phyloP scores from a whole-genome alignment of 2,113 vertebrate species.

The Porphyrio hochstetteri region DNA sequence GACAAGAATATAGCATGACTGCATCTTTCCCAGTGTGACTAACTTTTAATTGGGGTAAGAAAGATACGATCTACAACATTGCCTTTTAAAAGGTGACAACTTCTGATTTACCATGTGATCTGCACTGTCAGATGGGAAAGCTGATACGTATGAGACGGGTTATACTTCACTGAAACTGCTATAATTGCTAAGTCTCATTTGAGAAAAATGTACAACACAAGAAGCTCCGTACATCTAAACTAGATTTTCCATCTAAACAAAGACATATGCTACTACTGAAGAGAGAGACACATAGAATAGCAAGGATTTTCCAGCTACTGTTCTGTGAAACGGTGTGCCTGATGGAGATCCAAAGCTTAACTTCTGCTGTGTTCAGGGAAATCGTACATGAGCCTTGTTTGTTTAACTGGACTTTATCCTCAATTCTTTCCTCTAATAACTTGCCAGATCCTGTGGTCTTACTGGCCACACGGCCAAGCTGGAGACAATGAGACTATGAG shows the following conservation, averaged over 20 bases:
- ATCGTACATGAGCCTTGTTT: not conserved
- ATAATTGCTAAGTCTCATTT: not conserved
- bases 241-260: not conserved
- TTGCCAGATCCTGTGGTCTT: not conserved
- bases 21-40: not conserved
- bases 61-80: not conserved
- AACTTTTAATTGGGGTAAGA: not conserved
- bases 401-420: not conserved
- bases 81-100: not conserved
- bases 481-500: not conserved
- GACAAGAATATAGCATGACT: not conserved
- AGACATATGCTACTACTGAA: not conserved
- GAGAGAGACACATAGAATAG: not conserved
- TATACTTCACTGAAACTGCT: not conserved
- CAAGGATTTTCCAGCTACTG: not conserved
- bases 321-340: not conserved
- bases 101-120: not conserved
- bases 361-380: slow-evolving; percentile 1
- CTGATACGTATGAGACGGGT: not conserved
- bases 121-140: not conserved
- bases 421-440: not conserved
- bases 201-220: not conserved
- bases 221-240: not conserved
- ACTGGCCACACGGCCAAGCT: not conserved
- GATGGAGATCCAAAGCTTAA: not conserved